Evolutionary conservation across 2,888 invertebrate genomes (phyloP), one percentile per base, ranked within the genome.

Genomic region (Formica aserva): DNA sequence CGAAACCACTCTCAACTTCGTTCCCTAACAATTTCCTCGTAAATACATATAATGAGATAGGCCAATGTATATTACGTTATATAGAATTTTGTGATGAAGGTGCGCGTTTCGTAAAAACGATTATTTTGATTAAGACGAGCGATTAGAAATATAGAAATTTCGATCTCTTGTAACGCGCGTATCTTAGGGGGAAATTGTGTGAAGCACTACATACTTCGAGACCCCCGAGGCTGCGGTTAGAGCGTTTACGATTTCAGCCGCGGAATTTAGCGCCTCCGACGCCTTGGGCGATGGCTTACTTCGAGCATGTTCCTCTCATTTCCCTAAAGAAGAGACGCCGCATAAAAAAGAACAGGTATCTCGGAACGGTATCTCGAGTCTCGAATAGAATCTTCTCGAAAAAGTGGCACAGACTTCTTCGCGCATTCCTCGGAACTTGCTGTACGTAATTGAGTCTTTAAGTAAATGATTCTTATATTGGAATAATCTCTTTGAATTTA

Each of bases 381-480:
- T 80, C 26, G 38, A 41, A 26, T 60, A 38, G 26, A 18, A 60
- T 60, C 32, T n/a, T 26, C 5, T 32, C 26, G 26, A 71, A 71
- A 78, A 80, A 80, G 78, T 80, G 18, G 48, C 71, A 80, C 78
- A 60, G 35, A 26, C 35, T 60, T 71, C 18, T 57, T 18, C 32
- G 26, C 32, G 57, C 55, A 22, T 67, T 13, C 22, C 13, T 48
- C 48, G 18, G 13, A 26, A 35, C 35, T 35, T 18, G 15, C 9
- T 45, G 26, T 35, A 15, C 32, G 8, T 26, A 35, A 76, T 48
- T 35, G 57, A 18, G 57, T 15, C 18, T 60, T 60, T 13, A 35
- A 32, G 15, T 32, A 45, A 41, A 13, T 45, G 22, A 29, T 32
- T 45, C 22, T 48, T 13, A 18, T 66, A 13, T 63, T 22, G 18